A percentile compares a stretch with the other conserved stretches of the same genome.
Conservation (phyloP, 2,888 invertebrate genomes). For the Embidobia sp. region DNA sequence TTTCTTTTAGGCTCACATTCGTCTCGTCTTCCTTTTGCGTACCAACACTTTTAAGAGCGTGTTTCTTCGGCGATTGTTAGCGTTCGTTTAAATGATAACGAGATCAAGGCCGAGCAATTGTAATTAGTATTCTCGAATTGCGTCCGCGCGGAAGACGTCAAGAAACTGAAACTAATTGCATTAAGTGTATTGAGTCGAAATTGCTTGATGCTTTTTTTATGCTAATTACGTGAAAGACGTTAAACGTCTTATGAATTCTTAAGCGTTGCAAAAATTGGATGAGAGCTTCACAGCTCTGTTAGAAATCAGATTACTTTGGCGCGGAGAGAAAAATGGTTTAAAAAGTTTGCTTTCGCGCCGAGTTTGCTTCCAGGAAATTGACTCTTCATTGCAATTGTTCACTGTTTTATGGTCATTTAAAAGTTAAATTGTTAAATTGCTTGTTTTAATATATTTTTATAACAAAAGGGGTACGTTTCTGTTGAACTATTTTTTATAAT, state of each 20-base stretch:
- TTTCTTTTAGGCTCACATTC: not conserved
- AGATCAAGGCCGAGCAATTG: conserved; percentile 36
- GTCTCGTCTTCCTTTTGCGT: not conserved
- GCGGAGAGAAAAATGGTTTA: too few relatives aligned
- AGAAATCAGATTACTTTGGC: too few relatives aligned
- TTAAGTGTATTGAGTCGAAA: conserved; percentile 34
- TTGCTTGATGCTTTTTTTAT: conserved; percentile 34
- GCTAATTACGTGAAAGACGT: conserved; percentile 36
- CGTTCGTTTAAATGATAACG: conserved; percentile 43
- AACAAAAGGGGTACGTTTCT: too few relatives aligned
- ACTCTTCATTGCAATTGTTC: too few relatives aligned
- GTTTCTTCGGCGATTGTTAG: conserved; percentile 6
- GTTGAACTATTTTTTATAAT: too few relatives aligned
- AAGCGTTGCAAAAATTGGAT: conserved; percentile 10
- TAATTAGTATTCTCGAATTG: conserved; percentile 44
- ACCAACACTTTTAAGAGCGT: not conserved
- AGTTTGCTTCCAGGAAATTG: too few relatives aligned
- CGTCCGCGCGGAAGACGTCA: conserved; percentile 20
- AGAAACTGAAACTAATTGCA: conserved; percentile 47
- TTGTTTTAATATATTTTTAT: too few relatives aligned
- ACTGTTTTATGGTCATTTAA: too few relatives aligned
- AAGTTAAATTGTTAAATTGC: too few relatives aligned
- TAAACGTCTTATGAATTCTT: conserved; percentile 24
- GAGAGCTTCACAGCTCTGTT: too few relatives aligned
- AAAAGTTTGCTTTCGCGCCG: too few relatives aligned